These are phyloP conservation scores for Erpornis zantholeuca DNA, from an alignment of 2,113 vertebrate species.

Conservation along the genomic window DNA sequence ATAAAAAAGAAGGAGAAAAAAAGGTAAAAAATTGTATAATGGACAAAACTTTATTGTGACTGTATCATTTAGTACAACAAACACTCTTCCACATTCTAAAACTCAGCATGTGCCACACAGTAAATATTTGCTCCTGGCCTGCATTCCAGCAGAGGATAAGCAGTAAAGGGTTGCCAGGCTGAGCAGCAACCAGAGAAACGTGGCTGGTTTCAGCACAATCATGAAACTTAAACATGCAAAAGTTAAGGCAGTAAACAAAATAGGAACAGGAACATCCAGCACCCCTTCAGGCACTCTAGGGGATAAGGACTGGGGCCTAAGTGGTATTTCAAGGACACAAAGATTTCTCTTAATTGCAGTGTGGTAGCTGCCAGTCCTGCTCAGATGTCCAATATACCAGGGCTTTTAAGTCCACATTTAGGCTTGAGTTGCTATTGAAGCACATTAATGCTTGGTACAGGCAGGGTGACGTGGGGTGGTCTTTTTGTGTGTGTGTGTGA, in stretches of 20 bases:
- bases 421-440: neutral
- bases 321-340: neutral
- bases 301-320: neutral
- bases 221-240: neutral
- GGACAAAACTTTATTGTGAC: neutral
- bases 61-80: neutral
- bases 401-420: neutral
- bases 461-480: neutral
- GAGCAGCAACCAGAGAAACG: neutral
- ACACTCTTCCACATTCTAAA: neutral
- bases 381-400: neutral
- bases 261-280: neutral
- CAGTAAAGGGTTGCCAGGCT: neutral
- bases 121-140: neutral
- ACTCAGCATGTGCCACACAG: neutral
- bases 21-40: fast-evolving
- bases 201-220: neutral
- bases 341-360: neutral
- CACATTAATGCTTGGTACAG: neutral
- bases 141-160: neutral
- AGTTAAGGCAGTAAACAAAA: neutral
- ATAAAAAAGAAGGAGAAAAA: neutral
- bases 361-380: neutral
- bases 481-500: neutral
- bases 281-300: neutral